Conservation (phyloP, 2,113 vertebrate species). For the Brachyhypopomus occidentalis region DNA sequence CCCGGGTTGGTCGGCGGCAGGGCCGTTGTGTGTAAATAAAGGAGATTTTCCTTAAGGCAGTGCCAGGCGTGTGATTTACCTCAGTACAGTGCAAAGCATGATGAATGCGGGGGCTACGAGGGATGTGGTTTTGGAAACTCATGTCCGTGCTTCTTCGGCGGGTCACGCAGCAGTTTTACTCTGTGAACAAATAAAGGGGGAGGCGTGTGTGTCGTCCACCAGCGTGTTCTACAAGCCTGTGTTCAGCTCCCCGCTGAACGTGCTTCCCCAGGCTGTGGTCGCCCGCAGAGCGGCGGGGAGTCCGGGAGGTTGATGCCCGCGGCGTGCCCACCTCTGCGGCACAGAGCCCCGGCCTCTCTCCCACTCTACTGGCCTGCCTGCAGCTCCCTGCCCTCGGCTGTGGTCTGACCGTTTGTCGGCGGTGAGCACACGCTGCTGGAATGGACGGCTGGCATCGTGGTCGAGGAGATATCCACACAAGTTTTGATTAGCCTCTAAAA, state of each 20-base stretch:
- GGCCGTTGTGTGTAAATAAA: conserved; percentile 6
- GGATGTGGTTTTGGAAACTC: conserved; percentile 16
- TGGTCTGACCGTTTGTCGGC: conserved; percentile 1
- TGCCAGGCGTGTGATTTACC: conserved; percentile 5
- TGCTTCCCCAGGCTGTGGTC: too few species aligned
- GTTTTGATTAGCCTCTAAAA: background rate
- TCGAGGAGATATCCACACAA: background rate
- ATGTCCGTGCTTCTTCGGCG: background rate
- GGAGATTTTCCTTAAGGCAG: background rate
- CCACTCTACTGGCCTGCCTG: conserved; percentile 25
- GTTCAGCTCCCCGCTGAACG: conserved; percentile 16
- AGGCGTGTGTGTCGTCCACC: conserved; percentile 1
- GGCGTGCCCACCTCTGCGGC: conserved; percentile 39
- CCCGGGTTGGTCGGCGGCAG: background rate
- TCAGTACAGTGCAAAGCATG: conserved; percentile 16
- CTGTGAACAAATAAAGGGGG: conserved; percentile 31
- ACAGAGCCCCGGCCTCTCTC: conserved; percentile 22
- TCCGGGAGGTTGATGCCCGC: conserved; percentile 13
- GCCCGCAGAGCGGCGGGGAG: too few species aligned
- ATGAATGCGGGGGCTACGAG: conserved; percentile 12
- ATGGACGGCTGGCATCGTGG: background rate
- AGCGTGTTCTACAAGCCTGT: background rate
- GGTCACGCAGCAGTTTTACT: background rate
- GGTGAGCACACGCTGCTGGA: conserved; percentile 7
- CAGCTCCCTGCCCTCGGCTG: background rate